Base-by-base conservation (phyloP, 2,888 invertebrate species). In the Brenthis ino region DNA sequence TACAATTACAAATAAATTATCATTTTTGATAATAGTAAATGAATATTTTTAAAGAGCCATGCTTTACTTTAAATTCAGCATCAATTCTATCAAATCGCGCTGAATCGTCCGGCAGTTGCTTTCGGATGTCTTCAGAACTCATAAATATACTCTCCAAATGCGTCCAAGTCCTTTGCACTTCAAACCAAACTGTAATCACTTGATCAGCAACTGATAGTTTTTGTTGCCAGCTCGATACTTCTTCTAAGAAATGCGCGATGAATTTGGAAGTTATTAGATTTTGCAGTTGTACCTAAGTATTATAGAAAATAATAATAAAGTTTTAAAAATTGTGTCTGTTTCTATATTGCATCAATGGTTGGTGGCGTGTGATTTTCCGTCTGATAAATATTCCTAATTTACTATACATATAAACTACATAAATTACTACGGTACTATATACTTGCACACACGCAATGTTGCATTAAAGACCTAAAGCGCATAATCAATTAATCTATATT, bases 91-190 rank as follows among this genome's bases (percentile, higher is more conserved):
- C 97, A 87, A 99, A 99, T 82, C 99, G 94, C 65, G 96, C 95
- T 0, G 99, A 98, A 89, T 99, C 99, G 75, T 97, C 96, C 3
- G 99, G 99, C 65, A 99, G 90, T 85, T 99, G 98, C 81, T 96
- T 97, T 70, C 98, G 94, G 77, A 99, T 99, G 87, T 99, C 99
- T 86, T 99, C 98, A 0, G 99, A 98, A 76, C 98, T 98, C 96
- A 99, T 98, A 85, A 99, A 99, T 84, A 99, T 99, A 79, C 98
- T 98, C 91, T 99, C 99, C 72, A 99, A 94, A 89, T 99, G 98
- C 79, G 97, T 97, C 99, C 99, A 99, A 33, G 98, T 98, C 68
- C 99, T 94, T 90, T 99, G 99, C 37, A 99, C 98, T 92, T 99
- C 99, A 91, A 98, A 98, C 97, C 98, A 98, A 6, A 97, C 94